Evolutionary conservation across 1,140 invertebrate genomes (phyloP).

Genomic region (Arctopsyche grandis): DNA sequence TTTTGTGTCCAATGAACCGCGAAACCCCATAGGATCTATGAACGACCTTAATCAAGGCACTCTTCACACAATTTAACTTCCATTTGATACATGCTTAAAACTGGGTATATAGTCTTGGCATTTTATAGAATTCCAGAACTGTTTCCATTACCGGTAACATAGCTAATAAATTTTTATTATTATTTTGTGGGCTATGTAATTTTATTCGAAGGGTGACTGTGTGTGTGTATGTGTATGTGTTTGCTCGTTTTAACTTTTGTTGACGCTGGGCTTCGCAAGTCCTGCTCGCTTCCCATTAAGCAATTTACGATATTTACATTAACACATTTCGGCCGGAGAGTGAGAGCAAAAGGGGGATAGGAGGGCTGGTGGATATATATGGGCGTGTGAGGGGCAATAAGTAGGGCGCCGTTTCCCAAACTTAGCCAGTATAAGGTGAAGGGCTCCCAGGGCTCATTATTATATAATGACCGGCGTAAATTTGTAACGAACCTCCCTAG

Average conservation of each 20-base stretch:
- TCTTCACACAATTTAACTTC: too few relatives aligned
- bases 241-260: slow-evolving; percentile 44
- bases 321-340: slow-evolving; percentile 7
- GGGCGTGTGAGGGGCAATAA: slow-evolving; percentile 13
- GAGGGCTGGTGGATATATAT: neutral
- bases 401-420: slow-evolving; percentile 26
- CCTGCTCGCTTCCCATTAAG: slow-evolving; percentile 37
- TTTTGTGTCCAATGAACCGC: too few relatives aligned
- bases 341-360: neutral
- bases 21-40: too few relatives aligned
- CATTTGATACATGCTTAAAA: too few relatives aligned
- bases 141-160: neutral
- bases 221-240: neutral
- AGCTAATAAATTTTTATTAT: neutral
- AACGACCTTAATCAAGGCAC: too few relatives aligned
- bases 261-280: slow-evolving; percentile 37
- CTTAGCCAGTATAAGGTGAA: slow-evolving; percentile 1
- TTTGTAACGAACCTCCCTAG: neutral
- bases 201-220: slow-evolving; percentile 1
- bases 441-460: slow-evolving; percentile 13
- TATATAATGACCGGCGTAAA: slow-evolving; percentile 8
- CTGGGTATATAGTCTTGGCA: too few relatives aligned
- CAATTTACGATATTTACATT: slow-evolving; percentile 46
- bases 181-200: slow-evolving; percentile 19
- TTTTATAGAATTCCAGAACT: neutral